Percentiles rank a stretch among this genome's conserved stretches.
These are phyloP conservation scores for Tricholauxania praeusta DNA, from an alignment of 2,888 invertebrate genomes.

Conservation along the genomic window DNA sequence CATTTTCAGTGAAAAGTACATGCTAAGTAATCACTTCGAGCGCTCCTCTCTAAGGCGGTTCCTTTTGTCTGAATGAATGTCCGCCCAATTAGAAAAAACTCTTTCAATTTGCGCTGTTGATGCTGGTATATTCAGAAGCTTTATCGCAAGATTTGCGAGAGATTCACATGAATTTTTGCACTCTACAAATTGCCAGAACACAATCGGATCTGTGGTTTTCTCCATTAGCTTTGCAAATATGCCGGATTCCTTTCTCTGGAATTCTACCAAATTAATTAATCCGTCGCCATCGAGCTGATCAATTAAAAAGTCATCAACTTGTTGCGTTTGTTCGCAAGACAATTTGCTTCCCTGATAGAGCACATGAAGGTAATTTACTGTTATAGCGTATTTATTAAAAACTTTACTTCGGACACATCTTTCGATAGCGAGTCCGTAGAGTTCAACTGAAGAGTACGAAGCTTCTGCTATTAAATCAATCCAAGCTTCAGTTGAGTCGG, in stretches of 20 bases:
- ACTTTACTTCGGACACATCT: background rate
- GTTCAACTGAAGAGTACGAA: too few relatives aligned
- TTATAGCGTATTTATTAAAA: background rate
- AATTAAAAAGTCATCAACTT: background rate
- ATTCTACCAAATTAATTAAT: background rate
- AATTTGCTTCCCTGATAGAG: background rate
- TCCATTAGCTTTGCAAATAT: too few relatives aligned
- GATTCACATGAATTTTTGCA: background rate
- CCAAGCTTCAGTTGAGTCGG: too few relatives aligned
- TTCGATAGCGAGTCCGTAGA: background rate
- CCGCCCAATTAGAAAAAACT: too few relatives aligned
- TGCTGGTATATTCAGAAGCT: too few relatives aligned
- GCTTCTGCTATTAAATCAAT: too few relatives aligned
- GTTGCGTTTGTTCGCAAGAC: background rate
- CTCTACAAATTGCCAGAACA: background rate
- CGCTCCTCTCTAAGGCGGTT: too few relatives aligned
- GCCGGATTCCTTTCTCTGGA: background rate
- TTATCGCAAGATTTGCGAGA: background rate
- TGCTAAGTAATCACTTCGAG: too few relatives aligned
- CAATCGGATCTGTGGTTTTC: background rate
- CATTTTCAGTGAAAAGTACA: too few relatives aligned
- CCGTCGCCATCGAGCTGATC: conserved; percentile 2
- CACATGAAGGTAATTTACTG: conserved; percentile 3
- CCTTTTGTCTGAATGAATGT: too few relatives aligned
- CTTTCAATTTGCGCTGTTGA: too few relatives aligned